Evolutionary conservation across 2,113 vertebrate species (phyloP).

Genomic region (Oostethus manadensis): DNA sequence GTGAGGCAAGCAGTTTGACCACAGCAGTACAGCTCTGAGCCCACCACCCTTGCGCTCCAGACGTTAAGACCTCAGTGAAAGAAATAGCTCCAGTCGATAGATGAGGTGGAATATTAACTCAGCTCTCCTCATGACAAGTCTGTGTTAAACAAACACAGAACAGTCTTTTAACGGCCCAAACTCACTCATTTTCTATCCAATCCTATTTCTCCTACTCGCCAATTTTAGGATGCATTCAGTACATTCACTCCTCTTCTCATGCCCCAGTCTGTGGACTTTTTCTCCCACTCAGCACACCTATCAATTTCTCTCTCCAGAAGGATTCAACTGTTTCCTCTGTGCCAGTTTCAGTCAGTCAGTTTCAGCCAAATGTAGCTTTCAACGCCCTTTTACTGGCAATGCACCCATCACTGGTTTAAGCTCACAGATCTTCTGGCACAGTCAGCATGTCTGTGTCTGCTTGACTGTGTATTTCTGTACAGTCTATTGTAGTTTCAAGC

Average conservation of each 20-base stretch:
- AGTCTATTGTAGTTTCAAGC: conserved; percentile 15
- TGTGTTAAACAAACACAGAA: conserved; percentile 63
- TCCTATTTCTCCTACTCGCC: conserved; percentile 30
- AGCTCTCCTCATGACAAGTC: conserved; percentile 60
- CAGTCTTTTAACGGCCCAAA: conserved; percentile 32
- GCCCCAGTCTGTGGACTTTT: conserved; percentile 55
- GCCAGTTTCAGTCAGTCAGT: conserved; percentile 68
- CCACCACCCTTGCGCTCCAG: conserved; percentile 61
- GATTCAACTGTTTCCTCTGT: conserved; percentile 64
- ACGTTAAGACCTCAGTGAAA: conserved; percentile 64
- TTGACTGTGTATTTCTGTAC: conserved; percentile 10
- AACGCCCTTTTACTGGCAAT: conserved; percentile 69
- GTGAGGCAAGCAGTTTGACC: conserved; percentile 56
- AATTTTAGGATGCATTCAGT: conserved; percentile 39
- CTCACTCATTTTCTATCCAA: conserved; percentile 32
- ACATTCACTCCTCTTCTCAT: conserved; percentile 21
- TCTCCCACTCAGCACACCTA: conserved; percentile 58
- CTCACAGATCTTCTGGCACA: conserved; percentile 32
- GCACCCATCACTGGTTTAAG: conserved; percentile 64
- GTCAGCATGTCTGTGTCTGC: conserved; percentile 7
- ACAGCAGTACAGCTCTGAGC: conserved; percentile 60
- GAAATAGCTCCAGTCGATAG: conserved; percentile 46
- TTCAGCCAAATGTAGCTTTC: conserved; percentile 66
- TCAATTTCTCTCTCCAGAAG: conserved; percentile 63
- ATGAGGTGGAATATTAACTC: conserved; percentile 45